These are phyloP conservation scores for Tachystola acroxantha DNA, from an alignment of 2,888 invertebrate species.

Conservation along the genomic window DNA sequence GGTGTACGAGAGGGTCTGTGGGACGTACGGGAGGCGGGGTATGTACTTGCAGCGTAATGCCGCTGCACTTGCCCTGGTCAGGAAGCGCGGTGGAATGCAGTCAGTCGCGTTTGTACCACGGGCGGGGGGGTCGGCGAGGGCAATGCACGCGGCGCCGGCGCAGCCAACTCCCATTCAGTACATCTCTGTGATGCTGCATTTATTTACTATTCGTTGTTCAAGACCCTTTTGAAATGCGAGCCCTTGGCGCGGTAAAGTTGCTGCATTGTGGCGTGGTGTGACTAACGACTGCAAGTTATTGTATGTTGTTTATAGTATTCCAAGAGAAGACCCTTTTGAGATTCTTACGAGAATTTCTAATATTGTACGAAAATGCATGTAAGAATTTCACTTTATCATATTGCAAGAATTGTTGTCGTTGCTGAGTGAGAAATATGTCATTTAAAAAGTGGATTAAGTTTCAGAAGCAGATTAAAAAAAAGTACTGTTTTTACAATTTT, in stretches of 20 bases:
- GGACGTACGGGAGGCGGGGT: conserved; percentile 26
- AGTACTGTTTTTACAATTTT: too few relatives aligned
- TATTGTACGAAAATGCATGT: too few relatives aligned
- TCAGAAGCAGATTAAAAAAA: too few relatives aligned
- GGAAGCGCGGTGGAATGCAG: conserved; percentile 77
- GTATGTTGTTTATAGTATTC: too few relatives aligned
- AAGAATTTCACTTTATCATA: too few relatives aligned
- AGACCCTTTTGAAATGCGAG: conserved; percentile 14
- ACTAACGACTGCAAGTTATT: too few relatives aligned
- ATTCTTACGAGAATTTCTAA: too few relatives aligned
- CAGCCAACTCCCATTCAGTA: conserved; percentile 58
- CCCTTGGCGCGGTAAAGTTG: background rate
- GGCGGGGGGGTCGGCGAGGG: conserved; percentile 39
- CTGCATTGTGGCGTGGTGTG: too few relatives aligned
- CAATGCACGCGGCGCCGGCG: conserved; percentile 64
- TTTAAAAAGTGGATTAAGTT: too few relatives aligned
- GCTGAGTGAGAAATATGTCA: too few relatives aligned
- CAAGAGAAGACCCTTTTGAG: too few relatives aligned
- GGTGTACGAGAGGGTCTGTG: conserved; percentile 20
- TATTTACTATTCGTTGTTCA: conserved; percentile 49
- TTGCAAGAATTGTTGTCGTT: too few relatives aligned
- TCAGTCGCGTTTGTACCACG: conserved; percentile 67
- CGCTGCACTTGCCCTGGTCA: conserved; percentile 75
- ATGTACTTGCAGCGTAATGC: conserved; percentile 69
- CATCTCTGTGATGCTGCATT: conserved; percentile 50